phyloP scores from a whole-genome alignment of 2,888 invertebrate species.

The Autographa pulchrina region DNA sequence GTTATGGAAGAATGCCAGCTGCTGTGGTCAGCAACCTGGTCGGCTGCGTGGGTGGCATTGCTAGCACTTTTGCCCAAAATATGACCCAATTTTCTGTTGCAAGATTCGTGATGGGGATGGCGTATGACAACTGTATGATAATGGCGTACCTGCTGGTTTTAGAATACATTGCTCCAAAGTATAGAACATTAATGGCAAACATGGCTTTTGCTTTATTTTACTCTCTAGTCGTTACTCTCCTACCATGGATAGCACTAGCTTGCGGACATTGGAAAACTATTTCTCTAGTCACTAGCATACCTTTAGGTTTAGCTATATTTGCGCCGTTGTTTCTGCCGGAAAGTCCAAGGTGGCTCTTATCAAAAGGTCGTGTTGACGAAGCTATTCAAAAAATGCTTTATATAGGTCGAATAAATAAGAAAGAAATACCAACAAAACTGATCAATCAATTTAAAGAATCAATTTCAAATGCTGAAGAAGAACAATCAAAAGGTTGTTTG shows the following conservation, averaged over 20 bases:
- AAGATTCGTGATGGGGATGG: slow-evolving; percentile 75
- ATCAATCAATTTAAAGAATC: slow-evolving; percentile 71
- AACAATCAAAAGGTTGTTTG: slow-evolving; percentile 63
- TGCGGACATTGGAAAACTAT: slow-evolving; percentile 76
- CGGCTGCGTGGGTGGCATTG: slow-evolving; percentile 71
- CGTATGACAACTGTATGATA: slow-evolving; percentile 77
- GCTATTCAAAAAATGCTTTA: slow-evolving; percentile 70
- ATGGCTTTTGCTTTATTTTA: slow-evolving; percentile 75
- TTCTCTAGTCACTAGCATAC: slow-evolving; percentile 74
- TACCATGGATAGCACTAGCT: slow-evolving; percentile 74
- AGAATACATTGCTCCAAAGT: slow-evolving; percentile 77
- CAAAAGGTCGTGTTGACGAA: slow-evolving; percentile 74
- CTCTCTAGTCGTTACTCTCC: slow-evolving; percentile 62
- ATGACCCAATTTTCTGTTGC: slow-evolving; percentile 69
- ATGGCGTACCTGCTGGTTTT: slow-evolving; percentile 75
- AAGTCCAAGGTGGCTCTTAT: slow-evolving; percentile 77
- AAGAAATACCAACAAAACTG: slow-evolving; percentile 67
- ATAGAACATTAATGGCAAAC: slow-evolving; percentile 74
- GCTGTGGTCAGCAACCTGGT: slow-evolving; percentile 67
- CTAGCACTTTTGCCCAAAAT: slow-evolving; percentile 69
- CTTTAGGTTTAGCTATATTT: slow-evolving; percentile 68
- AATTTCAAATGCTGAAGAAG: slow-evolving; percentile 49
- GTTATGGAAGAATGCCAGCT: slow-evolving; percentile 75
- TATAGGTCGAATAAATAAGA: slow-evolving; percentile 74
- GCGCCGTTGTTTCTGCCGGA: slow-evolving; percentile 73